phyloP scores from a whole-genome alignment of 2,888 invertebrate genomes.

The Eledone cirrhosa region DNA sequence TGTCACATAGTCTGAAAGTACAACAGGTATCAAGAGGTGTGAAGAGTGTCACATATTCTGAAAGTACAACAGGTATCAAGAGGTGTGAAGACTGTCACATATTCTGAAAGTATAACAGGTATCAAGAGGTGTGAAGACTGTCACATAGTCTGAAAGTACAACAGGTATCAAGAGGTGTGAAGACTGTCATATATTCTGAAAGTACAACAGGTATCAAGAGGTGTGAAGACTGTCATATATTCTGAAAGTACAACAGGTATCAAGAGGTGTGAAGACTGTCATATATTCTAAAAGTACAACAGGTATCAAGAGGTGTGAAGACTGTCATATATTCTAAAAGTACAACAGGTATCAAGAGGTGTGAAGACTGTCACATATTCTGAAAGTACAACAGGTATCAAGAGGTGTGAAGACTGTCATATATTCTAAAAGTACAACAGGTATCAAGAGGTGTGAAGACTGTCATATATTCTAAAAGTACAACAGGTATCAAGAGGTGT shows the following conservation, averaged over 20 bases:
- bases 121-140: constrained; percentile 76
- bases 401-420: constrained; percentile 84
- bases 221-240: constrained; percentile 86
- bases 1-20: constrained; percentile 77
- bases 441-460: constrained; percentile 74
- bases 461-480: constrained; percentile 77
- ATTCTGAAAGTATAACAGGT: constrained; percentile 66
- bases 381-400: constrained; percentile 29
- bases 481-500: constrained; percentile 69
- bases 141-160: constrained; percentile 75
- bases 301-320: constrained; percentile 73
- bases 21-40: constrained; percentile 69
- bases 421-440: constrained; percentile 67
- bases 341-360: constrained; percentile 67
- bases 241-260: constrained; percentile 38
- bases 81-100: constrained; percentile 84
- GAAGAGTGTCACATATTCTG: constrained; percentile 82
- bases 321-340: constrained; percentile 78
- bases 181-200: constrained; percentile 81
- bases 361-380: constrained; percentile 83
- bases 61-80: not conserved
- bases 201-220: constrained; percentile 50
- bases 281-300: constrained; percentile 70
- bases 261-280: constrained; percentile 81
- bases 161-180: constrained; percentile 70